Percentiles rank a stretch among this genome's conserved stretches.
phyloP scores from a whole-genome alignment of 2,888 invertebrate genomes.

The Charanyca ferruginea region DNA sequence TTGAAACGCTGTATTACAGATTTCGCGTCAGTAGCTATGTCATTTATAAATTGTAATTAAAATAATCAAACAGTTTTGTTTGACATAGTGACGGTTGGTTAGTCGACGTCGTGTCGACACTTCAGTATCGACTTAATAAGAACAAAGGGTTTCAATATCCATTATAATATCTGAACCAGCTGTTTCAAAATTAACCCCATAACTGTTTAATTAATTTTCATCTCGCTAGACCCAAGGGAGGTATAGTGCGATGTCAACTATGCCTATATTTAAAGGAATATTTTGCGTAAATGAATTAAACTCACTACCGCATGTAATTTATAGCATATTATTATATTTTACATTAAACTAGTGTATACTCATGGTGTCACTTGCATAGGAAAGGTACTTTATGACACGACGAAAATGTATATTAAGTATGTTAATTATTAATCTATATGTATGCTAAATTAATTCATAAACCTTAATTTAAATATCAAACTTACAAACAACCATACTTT shows the following conservation, averaged over 20 bases:
- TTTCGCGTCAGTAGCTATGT: conserved; percentile 2
- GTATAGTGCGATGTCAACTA: conserved; percentile 49
- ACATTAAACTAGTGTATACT: background rate
- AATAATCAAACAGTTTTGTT: conserved; percentile 44
- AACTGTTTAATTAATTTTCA: conserved; percentile 81
- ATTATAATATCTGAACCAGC: conserved; percentile 76
- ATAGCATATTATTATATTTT: conserved; percentile 2
- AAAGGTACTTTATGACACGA: no score
- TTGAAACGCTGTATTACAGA: background rate
- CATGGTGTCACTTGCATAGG: background rate
- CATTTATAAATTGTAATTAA: conserved; percentile 34
- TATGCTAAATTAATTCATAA: no score
- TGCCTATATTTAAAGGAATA: conserved; percentile 31
- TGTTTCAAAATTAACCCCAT: conserved; percentile 77
- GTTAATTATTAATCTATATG: no score
- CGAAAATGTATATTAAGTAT: no score
- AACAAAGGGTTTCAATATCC: conserved; percentile 75
- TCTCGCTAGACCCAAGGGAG: conserved; percentile 60
- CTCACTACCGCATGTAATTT: conserved; percentile 10
- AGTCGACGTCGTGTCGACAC: conserved; percentile 52
- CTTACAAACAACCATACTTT: no score
- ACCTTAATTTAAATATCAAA: no score
- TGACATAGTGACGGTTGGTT: conserved; percentile 45
- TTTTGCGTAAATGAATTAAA: conserved; percentile 38
- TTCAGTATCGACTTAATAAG: conserved; percentile 67